Evolutionary conservation across 2,113 vertebrate genomes (phyloP), one percentile per base, ranked within the genome.

Genomic region (Poicephalus meyeri): DNA sequence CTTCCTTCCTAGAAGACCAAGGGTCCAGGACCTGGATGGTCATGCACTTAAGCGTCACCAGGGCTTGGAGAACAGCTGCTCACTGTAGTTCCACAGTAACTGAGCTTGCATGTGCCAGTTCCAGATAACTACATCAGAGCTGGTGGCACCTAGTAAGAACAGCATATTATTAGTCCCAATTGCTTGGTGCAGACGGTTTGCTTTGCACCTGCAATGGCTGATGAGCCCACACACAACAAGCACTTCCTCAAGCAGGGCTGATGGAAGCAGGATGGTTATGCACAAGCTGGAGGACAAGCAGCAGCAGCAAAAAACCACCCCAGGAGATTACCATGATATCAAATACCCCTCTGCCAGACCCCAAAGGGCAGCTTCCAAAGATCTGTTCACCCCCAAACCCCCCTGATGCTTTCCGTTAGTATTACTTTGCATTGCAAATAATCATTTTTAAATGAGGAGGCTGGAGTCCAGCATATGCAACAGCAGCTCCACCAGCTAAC

Each of bases 301-400:
- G 24, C 33, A 58, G 19, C 86, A 82, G 42, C 0, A 0, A 89
- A 25, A 20, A 82, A 47, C 61, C 0, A 0, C 4, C n/a, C 21
- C 60, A 80, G 21, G 37, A 41, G 70, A 85, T 28, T 69, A 8
- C 37, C 37, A 24, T 4, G 25, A 31, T 4, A 46, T 5, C 41
- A 80, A 68, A 92, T 2, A n/a, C 5, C 24, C 26, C 33, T 72
- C 74, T 69, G 41, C 18, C 58, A 82, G 35, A 28, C 19, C 50
- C 53, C 68, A 42, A 63, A 81, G 16, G 31, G 49, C 49, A 42
- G n/a, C 20, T 60, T 52, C 35, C 58, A 69, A 60, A 84, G 39
- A n/a, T 18, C 41, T 55, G 8, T 11, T 46, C 35, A 47, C 46
- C 21, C 26, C 39, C n/a, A 39, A 63, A 55, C 13, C 6, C 3